phyloP scores from a whole-genome alignment of 2,888 invertebrate species.

The Camptogramma bilineatum region DNA sequence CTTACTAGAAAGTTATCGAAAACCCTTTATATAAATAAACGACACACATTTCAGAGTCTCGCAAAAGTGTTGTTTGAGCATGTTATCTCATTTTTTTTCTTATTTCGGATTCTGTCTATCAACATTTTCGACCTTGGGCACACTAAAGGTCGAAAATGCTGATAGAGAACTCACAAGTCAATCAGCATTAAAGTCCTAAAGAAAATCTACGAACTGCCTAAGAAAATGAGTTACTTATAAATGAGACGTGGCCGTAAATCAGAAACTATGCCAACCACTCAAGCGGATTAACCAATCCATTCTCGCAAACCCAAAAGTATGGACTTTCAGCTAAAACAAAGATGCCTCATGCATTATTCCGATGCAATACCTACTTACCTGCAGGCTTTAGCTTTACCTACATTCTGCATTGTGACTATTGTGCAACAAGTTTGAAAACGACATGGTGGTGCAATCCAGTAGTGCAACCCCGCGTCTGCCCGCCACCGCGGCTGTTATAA shows the following conservation, averaged over 20 bases:
- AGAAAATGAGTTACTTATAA: background rate
- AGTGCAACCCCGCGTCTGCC: slow-evolving; percentile 11
- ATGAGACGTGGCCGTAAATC: background rate
- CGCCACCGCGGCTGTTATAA: too few species aligned
- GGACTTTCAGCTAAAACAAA: slow-evolving; percentile 22
- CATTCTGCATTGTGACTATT: slow-evolving; percentile 30
- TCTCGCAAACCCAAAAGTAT: slow-evolving; percentile 4
- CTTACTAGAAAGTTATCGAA: too few species aligned
- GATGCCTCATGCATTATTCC: slow-evolving; percentile 32
- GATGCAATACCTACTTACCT: slow-evolving; percentile 32
- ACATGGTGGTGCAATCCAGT: slow-evolving; percentile 19
- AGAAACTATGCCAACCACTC: slow-evolving; percentile 7
- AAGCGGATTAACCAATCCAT: slow-evolving; percentile 5
- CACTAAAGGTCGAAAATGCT: background rate
- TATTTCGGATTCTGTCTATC: too few species aligned
- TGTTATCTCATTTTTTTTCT: too few species aligned
- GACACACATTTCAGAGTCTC: too few species aligned
- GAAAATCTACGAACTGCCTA: background rate
- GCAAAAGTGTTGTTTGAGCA: too few species aligned
- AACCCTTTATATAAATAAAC: too few species aligned
- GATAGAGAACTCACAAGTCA: background rate
- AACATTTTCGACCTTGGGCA: background rate
- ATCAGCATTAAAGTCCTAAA: background rate
- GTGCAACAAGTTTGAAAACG: slow-evolving; percentile 35
- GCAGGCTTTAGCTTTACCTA: slow-evolving; percentile 24